Base-by-base conservation (phyloP, 2,888 invertebrate species). In the Harpalus rufipes region DNA sequence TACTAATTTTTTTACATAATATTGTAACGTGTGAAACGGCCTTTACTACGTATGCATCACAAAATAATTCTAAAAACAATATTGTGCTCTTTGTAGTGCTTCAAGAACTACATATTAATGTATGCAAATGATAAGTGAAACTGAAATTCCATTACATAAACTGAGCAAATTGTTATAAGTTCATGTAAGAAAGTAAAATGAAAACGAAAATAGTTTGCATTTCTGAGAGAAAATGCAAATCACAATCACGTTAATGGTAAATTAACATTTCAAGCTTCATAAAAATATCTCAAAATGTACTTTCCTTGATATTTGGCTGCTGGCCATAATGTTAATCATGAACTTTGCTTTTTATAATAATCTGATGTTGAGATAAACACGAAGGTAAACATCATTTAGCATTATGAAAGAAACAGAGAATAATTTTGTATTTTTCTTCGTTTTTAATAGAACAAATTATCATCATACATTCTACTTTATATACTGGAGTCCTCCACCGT, bases 231-330 rank as follows among this genome's bases (percentile, higher is more conserved):
- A n/a, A n/a, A n/a, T n/a, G n/a, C n/a, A n/a, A n/a, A 78, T 58
- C 25, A 56, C 32, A 76, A 78, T 78, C 78, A 56, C 56, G 58
- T 59, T 58, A 59, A 78, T 14, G 21, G 44, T 25, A 25, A 78
- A 78, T 78, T 78, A 58, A 78, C 58, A 78, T 56, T 78, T 78
- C 21, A 76, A 58, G 78, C 56, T 21, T 56, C 58, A 25, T 78
- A 58, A 78, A 58, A 78, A 25, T 39, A 10, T 32, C 78, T 56
- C n/a, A 25, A 41, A 78, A 78, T 78, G 78, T 18, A 39, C 44
- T 76, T 76, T 76, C 18, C 44, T 18, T 76, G 56, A 76, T 76
- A 51, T 76, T 56, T 76, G 76, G 76, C 76, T 44, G 41, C 44
- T 12, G 16, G 44, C 76, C 76, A 68, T 68, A 14, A 68, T 25